Conservation (phyloP, 2,113 vertebrate species). For the Corythaeola cristata region DNA sequence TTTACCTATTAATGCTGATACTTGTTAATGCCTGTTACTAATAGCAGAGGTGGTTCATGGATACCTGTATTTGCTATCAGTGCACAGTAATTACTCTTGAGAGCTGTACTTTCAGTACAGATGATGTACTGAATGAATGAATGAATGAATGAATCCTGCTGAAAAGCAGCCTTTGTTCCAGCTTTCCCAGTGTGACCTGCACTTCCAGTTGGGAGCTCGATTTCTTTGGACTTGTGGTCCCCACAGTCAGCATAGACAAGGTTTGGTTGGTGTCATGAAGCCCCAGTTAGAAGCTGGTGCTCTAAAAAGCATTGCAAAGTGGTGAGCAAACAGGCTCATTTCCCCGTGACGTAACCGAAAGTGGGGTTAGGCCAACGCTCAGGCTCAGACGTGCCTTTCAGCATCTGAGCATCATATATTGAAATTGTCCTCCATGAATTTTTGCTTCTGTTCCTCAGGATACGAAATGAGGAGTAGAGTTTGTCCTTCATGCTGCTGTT, state of each 20-base stretch:
- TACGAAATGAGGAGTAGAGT: background rate
- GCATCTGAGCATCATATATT: background rate
- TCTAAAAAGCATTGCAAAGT: background rate
- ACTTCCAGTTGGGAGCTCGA: background rate
- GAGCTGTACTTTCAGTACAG: background rate
- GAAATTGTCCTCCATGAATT: background rate
- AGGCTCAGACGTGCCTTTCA: background rate
- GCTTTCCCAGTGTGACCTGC: background rate
- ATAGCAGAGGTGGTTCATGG: background rate
- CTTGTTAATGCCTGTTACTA: background rate
- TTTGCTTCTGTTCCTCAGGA: background rate
- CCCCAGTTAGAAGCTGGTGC: background rate
- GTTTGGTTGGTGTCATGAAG: background rate
- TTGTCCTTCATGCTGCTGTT: background rate
- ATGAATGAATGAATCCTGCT: background rate
- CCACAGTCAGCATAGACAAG: accelerated
- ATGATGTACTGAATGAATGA: background rate
- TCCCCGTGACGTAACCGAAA: background rate
- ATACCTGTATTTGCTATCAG: background rate
- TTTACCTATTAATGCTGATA: background rate
- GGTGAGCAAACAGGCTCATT: background rate
- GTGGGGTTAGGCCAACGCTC: accelerated
- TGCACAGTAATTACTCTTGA: background rate
- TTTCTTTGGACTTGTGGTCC: background rate
- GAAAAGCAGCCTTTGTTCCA: background rate